Conservation (phyloP, 2,888 invertebrate genomes). For the Lymantria monacha region DNA sequence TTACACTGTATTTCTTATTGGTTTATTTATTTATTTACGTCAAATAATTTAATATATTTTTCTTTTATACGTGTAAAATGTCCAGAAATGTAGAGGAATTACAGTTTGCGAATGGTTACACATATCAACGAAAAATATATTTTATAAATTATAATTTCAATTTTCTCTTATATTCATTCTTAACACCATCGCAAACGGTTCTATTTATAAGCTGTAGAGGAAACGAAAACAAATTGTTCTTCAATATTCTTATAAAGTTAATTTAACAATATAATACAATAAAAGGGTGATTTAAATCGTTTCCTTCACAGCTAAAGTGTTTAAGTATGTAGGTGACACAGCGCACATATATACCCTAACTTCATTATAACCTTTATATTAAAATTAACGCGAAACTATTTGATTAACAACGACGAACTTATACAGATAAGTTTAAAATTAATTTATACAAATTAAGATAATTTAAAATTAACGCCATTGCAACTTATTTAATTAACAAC, state of each 20-base stretch:
- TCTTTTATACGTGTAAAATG: constrained; percentile 28
- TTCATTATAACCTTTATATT: constrained; percentile 1
- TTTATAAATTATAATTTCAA: not conserved
- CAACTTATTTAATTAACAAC: no score
- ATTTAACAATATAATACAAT: not conserved
- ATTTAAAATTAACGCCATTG: no score
- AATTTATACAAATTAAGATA: no score
- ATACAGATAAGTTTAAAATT: no score
- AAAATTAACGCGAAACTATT: no score
- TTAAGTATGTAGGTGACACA: constrained; percentile 6
- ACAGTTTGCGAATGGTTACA: constrained; percentile 50
- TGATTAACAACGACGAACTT: no score
- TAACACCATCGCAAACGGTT: constrained; percentile 30
- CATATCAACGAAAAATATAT: not conserved
- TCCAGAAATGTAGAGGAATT: constrained; percentile 26
- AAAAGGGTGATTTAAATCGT: constrained; percentile 16
- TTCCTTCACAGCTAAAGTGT: constrained; percentile 20
- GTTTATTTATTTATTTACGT: not conserved
- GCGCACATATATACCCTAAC: constrained; percentile 6
- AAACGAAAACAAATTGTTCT: not conserved
- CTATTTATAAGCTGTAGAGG: constrained; percentile 3
- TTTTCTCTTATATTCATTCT: not conserved
- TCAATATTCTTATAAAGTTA: not conserved
- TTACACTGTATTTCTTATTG: constrained; percentile 18
- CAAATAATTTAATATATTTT: not conserved